These are phyloP conservation scores for Leptopilina myrica DNA, from an alignment of 2,888 invertebrate species.

Conservation along the genomic window DNA sequence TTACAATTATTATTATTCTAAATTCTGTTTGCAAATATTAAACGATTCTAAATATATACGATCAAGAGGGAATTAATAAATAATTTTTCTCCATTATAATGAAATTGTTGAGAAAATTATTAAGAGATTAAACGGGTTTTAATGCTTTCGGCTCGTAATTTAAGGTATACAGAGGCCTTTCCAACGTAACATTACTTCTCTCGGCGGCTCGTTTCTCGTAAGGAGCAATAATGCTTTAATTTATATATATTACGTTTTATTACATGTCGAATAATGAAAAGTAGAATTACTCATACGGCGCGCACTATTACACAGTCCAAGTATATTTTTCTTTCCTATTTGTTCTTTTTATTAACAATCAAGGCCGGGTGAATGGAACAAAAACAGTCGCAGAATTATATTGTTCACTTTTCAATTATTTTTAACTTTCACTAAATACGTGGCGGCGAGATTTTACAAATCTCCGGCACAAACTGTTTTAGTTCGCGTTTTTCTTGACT, in stretches of 20 bases:
- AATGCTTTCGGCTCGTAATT: neutral
- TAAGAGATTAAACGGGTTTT: neutral
- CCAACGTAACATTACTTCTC: constrained; percentile 2
- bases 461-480: neutral
- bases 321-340: constrained; percentile 9
- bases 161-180: neutral
- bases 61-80: neutral
- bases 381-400: constrained; percentile 5
- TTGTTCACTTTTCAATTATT: constrained; percentile 25
- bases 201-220: neutral
- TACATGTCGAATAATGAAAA: neutral
- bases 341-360: neutral
- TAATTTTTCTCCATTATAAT: no score
- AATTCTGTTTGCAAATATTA: no score
- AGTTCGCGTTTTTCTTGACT: neutral
- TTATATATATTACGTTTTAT: constrained; percentile 5
- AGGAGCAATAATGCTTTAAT: neutral
- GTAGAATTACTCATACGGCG: constrained; percentile 7
- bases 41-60: neutral
- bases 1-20: no score
- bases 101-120: neutral
- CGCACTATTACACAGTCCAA: constrained; percentile 28
- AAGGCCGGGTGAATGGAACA: constrained; percentile 37
- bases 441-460: constrained; percentile 4
- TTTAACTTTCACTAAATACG: constrained; percentile 30